Evolutionary conservation across 64 coral and sea anemone genomes (phyloP).

Genomic region (Montipora capricornis): DNA sequence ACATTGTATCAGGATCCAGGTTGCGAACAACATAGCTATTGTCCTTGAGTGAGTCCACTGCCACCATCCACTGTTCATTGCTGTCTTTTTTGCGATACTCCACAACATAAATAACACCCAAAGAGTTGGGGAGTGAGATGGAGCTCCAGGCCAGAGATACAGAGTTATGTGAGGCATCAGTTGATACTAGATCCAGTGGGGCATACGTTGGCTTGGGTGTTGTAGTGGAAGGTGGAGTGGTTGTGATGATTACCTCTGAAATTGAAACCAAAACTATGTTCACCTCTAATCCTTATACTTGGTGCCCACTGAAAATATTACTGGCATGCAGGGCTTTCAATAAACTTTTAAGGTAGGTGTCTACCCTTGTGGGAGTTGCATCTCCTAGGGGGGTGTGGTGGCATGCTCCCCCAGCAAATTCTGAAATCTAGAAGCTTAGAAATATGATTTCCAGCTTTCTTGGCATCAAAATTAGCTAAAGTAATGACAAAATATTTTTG

Average conservation of each 20-base stretch:
- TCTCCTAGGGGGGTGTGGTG: too few species aligned
- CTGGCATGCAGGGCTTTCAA: too few species aligned
- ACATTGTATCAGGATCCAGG: conserved; percentile 28
- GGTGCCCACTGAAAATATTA: too few species aligned
- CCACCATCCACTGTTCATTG: conserved; percentile 31
- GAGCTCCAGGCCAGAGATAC: conserved; percentile 55
- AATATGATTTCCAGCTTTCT: too few species aligned
- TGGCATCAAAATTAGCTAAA: too few species aligned
- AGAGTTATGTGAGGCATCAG: background rate
- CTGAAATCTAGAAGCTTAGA: too few species aligned
- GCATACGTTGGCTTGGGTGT: background rate
- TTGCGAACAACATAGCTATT: conserved; percentile 27
- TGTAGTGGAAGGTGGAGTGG: conserved; percentile 11
- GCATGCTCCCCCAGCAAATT: too few species aligned
- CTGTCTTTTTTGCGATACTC: conserved; percentile 41
- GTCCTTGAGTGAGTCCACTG: conserved; percentile 20
- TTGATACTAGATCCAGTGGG: conserved; percentile 40
- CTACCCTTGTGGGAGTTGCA: too few species aligned
- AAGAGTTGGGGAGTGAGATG: background rate
- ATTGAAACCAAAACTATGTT: background rate
- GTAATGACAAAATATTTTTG: too few species aligned
- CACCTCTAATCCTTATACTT: too few species aligned
- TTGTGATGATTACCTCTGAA: conserved; percentile 36
- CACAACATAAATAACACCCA: conserved; percentile 40
- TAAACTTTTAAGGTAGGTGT: too few species aligned